phyloP scores from a whole-genome alignment of 2,888 invertebrate species.

The Heliconius ethilla region DNA sequence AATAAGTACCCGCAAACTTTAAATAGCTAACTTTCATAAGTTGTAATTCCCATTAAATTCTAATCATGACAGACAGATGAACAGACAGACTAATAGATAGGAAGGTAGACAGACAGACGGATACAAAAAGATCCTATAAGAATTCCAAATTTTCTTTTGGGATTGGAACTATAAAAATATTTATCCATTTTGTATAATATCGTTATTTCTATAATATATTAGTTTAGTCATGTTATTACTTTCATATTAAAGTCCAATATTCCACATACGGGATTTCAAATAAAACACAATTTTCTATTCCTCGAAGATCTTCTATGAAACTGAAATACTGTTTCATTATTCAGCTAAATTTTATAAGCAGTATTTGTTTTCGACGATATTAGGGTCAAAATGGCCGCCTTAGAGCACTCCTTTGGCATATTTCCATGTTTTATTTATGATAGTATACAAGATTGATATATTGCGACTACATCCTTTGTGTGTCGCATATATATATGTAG shows the following conservation, averaged over 20 bases:
- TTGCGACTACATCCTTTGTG: slow-evolving; percentile 5
- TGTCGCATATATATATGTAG: slow-evolving; percentile 5
- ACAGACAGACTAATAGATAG: too few relatives aligned
- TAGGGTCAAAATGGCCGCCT: slow-evolving; percentile 10
- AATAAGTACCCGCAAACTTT: too few relatives aligned
- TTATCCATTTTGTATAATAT: neutral
- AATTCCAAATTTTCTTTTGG: neutral
- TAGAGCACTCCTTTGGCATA: slow-evolving; percentile 12
- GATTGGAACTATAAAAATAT: neutral
- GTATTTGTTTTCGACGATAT: slow-evolving; percentile 25
- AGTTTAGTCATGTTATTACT: neutral
- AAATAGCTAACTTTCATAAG: too few relatives aligned
- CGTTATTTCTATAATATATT: neutral
- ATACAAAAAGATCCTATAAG: too few relatives aligned
- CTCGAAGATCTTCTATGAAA: slow-evolving; percentile 8
- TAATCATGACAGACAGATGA: too few relatives aligned
- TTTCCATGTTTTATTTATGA: slow-evolving; percentile 20
- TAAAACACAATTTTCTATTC: slow-evolving; percentile 5
- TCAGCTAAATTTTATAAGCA: slow-evolving; percentile 22
- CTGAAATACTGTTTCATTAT: slow-evolving; percentile 22
- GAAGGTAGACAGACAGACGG: too few relatives aligned
- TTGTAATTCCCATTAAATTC: too few relatives aligned
- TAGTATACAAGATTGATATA: slow-evolving; percentile 19
- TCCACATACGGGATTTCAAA: slow-evolving; percentile 1
- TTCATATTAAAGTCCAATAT: slow-evolving; percentile 14